phyloP scores from a whole-genome alignment of 2,113 vertebrate genomes.

The Sinocyclocheilus grahami region DNA sequence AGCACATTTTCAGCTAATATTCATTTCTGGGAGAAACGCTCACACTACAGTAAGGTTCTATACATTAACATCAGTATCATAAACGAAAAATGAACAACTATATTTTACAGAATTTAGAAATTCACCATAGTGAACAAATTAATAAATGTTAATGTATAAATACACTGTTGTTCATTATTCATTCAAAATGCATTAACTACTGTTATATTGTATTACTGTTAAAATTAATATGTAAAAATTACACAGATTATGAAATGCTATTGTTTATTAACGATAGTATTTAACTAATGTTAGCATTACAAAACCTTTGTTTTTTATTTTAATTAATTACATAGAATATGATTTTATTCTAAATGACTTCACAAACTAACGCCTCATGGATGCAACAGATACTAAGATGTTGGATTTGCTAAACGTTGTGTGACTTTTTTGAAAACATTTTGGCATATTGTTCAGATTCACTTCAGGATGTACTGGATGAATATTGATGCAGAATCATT shows the following conservation, averaged over 20 bases:
- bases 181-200: neutral
- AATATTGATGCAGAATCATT: no score
- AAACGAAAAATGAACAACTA: neutral
- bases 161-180: neutral
- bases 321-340: neutral
- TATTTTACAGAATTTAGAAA: neutral
- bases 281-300: neutral
- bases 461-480: neutral
- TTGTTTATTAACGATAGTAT: neutral
- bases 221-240: neutral
- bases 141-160: neutral
- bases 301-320: neutral
- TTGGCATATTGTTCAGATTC: neutral
- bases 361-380: neutral
- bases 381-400: neutral
- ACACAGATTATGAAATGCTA: neutral
- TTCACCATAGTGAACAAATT: neutral
- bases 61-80: neutral
- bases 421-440: neutral
- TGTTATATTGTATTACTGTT: neutral
- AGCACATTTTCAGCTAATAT: neutral
- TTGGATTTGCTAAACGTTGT: neutral
- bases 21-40: neutral
- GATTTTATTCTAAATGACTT: constrained; percentile 4
- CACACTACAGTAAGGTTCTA: neutral